These are phyloP conservation scores for Argyrosomus regius DNA, from an alignment of 2,797 vertebrate species.

Conservation along the genomic window DNA sequence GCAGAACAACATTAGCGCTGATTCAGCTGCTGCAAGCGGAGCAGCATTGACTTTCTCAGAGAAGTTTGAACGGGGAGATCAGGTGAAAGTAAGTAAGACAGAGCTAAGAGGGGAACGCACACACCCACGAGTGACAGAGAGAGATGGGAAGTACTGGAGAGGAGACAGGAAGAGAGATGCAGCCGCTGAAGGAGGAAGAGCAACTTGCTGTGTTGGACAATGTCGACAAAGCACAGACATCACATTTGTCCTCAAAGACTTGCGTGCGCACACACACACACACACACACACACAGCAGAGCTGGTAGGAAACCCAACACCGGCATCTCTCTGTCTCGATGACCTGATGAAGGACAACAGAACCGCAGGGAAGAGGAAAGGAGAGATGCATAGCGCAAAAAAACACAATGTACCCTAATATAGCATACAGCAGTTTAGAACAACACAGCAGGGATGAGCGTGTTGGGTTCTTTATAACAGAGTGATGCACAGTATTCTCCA, in stretches of 20 bases:
- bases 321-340: constrained; percentile 67
- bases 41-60: constrained; percentile 79
- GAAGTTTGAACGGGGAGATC: constrained; percentile 62
- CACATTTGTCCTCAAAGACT: constrained; percentile 48
- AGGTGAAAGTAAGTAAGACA: constrained; percentile 62
- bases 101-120: constrained; percentile 46
- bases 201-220: constrained; percentile 57
- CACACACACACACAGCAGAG: constrained; percentile 51
- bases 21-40: constrained; percentile 81
- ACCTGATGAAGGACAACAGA: constrained; percentile 81
- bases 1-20: constrained; percentile 77
- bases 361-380: constrained; percentile 75
- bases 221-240: constrained; percentile 64
- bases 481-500: constrained; percentile 2
- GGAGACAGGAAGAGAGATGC: constrained; percentile 61
- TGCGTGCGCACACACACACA: too few species aligned
- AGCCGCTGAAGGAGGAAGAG: constrained; percentile 59
- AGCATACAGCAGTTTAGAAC: constrained; percentile 54
- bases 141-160: constrained; percentile 55
- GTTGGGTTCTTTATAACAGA: constrained; percentile 29
- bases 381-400: constrained; percentile 45
- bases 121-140: constrained; percentile 41
- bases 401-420: constrained; percentile 60
- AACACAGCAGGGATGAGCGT: constrained; percentile 34
- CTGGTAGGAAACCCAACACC: constrained; percentile 80